Percentiles rank a stretch among this genome's conserved stretches.
These are phyloP conservation scores for Clarias magur DNA, from an alignment of 2,113 vertebrate species.

Conservation along the genomic window DNA sequence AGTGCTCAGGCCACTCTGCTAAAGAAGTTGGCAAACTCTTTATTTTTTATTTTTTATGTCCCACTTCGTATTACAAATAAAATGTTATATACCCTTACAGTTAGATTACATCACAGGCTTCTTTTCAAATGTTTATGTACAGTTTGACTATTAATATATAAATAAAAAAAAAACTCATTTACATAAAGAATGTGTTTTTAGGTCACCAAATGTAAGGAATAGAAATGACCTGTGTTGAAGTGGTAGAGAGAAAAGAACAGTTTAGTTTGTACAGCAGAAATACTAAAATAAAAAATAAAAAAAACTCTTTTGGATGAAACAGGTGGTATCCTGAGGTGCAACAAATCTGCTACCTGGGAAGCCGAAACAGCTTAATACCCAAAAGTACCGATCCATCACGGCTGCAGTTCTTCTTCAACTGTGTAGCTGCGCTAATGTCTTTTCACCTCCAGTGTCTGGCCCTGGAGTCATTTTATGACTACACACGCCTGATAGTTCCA, in stretches of 20 bases:
- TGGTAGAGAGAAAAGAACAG: background rate
- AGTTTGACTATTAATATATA: background rate
- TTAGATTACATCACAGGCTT: background rate
- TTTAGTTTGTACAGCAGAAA: no score
- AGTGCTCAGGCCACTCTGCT: slow-evolving; percentile 74
- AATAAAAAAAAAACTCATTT: no score
- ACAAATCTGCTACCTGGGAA: slow-evolving; percentile 78
- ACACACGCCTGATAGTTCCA: slow-evolving; percentile 77
- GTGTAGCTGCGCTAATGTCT: slow-evolving; percentile 81
- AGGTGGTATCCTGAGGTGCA: slow-evolving; percentile 86
- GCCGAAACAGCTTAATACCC: slow-evolving; percentile 74
- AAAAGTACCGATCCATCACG: slow-evolving; percentile 64
- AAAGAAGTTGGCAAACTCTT: slow-evolving; percentile 70
- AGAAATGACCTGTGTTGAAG: background rate
- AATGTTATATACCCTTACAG: background rate
- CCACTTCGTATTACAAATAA: background rate
- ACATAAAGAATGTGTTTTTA: background rate
- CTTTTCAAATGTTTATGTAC: background rate
- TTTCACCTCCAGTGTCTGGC: slow-evolving; percentile 79
- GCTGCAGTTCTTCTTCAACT: slow-evolving; percentile 81
- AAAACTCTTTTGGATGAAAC: slow-evolving; percentile 45
- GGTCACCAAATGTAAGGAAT: background rate
- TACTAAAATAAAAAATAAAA: no score
- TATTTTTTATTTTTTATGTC: background rate
- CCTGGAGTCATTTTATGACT: slow-evolving; percentile 80